These are phyloP conservation scores for Caenorhabditis sp. DNA, from an alignment of 2,888 invertebrate species.

Conservation along the genomic window DNA sequence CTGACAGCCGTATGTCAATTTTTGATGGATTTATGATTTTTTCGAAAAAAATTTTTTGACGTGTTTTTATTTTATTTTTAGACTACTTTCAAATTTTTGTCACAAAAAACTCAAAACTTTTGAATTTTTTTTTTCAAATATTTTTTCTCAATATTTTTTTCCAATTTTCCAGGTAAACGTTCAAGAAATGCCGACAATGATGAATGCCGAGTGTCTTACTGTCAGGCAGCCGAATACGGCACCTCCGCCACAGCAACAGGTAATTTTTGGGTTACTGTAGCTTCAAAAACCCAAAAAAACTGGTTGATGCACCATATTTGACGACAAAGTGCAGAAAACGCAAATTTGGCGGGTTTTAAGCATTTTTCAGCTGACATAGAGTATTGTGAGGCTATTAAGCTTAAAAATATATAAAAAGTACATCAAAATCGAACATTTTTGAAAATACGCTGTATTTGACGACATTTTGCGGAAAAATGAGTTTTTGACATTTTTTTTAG, in stretches of 20 bases:
- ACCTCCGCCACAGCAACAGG: conserved; percentile 39
- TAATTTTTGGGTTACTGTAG: background rate
- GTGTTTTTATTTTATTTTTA: background rate
- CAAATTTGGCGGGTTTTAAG: too few species aligned
- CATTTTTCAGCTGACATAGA: too few species aligned
- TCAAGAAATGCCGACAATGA: conserved; percentile 31
- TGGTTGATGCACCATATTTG: too few species aligned
- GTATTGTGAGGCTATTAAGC: too few species aligned
- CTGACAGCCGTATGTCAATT: conserved; percentile 13
- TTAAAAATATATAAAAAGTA: too few species aligned
- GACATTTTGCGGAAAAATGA: too few species aligned
- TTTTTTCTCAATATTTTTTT: background rate
- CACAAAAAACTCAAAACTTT: background rate
- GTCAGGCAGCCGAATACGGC: conserved; percentile 18
- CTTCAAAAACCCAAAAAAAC: too few species aligned
- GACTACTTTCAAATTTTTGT: background rate
- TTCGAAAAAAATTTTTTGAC: conserved; percentile 3
- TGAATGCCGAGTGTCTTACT: conserved; percentile 46
- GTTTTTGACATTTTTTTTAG: too few species aligned
- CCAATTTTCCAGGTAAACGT: conserved; percentile 41
- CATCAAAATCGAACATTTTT: too few species aligned
- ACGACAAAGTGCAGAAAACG: background rate
- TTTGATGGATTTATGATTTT: background rate
- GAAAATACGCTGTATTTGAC: too few species aligned
- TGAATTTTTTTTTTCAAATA: background rate